A percentile compares a stretch with the other conserved stretches of the same genome.
Evolutionary conservation across 2,113 vertebrate species (phyloP).

Genomic region (Echinops telfairi): DNA sequence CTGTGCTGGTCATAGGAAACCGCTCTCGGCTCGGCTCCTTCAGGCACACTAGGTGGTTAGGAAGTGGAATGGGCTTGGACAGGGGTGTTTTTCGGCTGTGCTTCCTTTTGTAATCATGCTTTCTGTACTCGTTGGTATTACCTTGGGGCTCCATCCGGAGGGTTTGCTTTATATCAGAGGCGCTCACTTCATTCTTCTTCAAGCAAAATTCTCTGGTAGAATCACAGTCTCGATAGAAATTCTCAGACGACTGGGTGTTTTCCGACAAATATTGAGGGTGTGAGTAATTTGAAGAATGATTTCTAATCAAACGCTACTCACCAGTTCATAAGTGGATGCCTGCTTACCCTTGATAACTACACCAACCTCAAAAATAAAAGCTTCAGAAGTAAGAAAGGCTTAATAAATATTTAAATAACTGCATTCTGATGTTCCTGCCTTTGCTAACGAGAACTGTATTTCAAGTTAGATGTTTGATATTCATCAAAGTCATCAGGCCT

Average conservation of each 20-base stretch:
- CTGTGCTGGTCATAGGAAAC: neutral
- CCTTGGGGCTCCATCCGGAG: neutral
- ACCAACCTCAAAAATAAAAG: neutral
- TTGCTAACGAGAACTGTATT: constrained; percentile 50
- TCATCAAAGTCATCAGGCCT: constrained; percentile 14
- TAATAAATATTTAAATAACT: constrained; percentile 55
- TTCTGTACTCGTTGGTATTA: neutral
- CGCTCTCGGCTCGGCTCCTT: neutral
- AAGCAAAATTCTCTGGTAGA: constrained; percentile 20
- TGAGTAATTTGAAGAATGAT: constrained; percentile 50
- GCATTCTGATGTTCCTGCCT: constrained; percentile 18
- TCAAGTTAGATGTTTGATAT: constrained; percentile 48
- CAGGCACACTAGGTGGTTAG: neutral
- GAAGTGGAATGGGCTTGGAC: neutral
- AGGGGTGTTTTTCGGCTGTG: no score
- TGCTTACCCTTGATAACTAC: constrained; percentile 23
- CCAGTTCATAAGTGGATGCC: neutral
- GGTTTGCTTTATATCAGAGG: neutral
- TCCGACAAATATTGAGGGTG: constrained; percentile 17
- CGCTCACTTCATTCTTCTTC: neutral
- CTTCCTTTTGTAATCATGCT: neutral
- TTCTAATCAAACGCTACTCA: constrained; percentile 24
- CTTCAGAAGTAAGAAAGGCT: neutral
- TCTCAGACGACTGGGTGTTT: neutral
- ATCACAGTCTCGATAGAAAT: neutral